Percentiles rank a stretch among this genome's conserved stretches.
phyloP scores from a whole-genome alignment of 2,113 vertebrate species.

The Lutjanus erythropterus region DNA sequence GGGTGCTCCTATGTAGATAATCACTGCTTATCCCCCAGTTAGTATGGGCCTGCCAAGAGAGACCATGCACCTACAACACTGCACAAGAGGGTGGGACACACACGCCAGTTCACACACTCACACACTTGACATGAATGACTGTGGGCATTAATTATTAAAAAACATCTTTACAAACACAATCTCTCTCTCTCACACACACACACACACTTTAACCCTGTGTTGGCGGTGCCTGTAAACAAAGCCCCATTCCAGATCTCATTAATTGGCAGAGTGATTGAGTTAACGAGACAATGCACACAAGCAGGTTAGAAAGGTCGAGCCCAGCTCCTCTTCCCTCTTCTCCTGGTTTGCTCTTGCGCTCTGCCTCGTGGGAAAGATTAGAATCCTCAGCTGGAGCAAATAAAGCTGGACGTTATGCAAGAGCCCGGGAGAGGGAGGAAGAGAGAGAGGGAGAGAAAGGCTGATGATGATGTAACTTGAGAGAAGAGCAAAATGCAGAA shows the following conservation, averaged over 20 bases:
- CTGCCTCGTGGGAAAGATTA: constrained; percentile 81
- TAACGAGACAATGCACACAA: constrained; percentile 66
- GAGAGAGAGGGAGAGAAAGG: constrained; percentile 46
- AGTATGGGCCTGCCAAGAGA: constrained; percentile 48
- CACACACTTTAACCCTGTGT: constrained; percentile 11
- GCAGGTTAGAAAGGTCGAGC: constrained; percentile 65
- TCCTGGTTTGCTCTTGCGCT: constrained; percentile 64
- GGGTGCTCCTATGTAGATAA: constrained; percentile 47
- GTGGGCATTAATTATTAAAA: constrained; percentile 32
- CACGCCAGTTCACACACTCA: not conserved
- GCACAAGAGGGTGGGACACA: constrained; percentile 18
- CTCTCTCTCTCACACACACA: not conserved
- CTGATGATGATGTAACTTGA: constrained; percentile 78
- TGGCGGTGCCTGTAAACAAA: constrained; percentile 58
- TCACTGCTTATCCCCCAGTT: constrained; percentile 56
- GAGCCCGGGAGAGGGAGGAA: constrained; percentile 63
- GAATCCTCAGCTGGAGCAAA: constrained; percentile 83
- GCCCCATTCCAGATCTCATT: constrained; percentile 61
- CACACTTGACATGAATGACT: constrained; percentile 38
- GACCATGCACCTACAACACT: constrained; percentile 42
- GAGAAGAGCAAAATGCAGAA: constrained; percentile 62
- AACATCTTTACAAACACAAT: constrained; percentile 12
- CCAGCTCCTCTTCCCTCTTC: constrained; percentile 46
- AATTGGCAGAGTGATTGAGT: constrained; percentile 71
- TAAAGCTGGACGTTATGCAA: constrained; percentile 84